Evolutionary conservation across 2,888 invertebrate species (phyloP).

Genomic region (Tenthredo notha): DNA sequence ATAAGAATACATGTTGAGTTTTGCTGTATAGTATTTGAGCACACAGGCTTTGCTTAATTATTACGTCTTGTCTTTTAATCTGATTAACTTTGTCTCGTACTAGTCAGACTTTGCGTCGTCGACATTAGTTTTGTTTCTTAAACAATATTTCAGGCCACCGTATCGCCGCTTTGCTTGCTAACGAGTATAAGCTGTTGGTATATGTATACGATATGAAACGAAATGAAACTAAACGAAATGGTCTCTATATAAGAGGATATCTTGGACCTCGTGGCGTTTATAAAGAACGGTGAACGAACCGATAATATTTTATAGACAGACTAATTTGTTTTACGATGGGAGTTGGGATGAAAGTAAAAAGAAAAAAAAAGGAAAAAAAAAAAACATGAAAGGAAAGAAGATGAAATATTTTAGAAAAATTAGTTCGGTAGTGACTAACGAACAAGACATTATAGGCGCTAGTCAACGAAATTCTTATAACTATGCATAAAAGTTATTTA

Average conservation of each 20-base stretch:
- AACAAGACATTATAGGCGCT: neutral
- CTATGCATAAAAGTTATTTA: neutral
- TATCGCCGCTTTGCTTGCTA: slow-evolving; percentile 16
- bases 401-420: neutral
- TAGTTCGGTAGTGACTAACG: neutral
- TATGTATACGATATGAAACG: neutral
- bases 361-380: neutral
- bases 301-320: slow-evolving; percentile 6
- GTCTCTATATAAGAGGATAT: slow-evolving; percentile 7
- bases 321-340: neutral
- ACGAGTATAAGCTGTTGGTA: neutral
- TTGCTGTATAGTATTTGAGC: neutral
- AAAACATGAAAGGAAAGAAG: neutral
- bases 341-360: neutral
- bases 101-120: neutral
- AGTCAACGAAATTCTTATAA: neutral
- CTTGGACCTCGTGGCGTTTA: slow-evolving; percentile 3
- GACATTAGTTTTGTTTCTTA: slow-evolving; percentile 36
- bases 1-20: neutral
- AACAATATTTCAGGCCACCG: slow-evolving; percentile 26
- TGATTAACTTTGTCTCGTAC: slow-evolving; percentile 9
- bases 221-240: neutral
- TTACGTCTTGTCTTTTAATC: slow-evolving; percentile 30
- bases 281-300: slow-evolving; percentile 13
- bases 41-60: slow-evolving; percentile 29